phyloP scores from a whole-genome alignment of 2,888 invertebrate genomes.

The Serrognathus titanus region DNA sequence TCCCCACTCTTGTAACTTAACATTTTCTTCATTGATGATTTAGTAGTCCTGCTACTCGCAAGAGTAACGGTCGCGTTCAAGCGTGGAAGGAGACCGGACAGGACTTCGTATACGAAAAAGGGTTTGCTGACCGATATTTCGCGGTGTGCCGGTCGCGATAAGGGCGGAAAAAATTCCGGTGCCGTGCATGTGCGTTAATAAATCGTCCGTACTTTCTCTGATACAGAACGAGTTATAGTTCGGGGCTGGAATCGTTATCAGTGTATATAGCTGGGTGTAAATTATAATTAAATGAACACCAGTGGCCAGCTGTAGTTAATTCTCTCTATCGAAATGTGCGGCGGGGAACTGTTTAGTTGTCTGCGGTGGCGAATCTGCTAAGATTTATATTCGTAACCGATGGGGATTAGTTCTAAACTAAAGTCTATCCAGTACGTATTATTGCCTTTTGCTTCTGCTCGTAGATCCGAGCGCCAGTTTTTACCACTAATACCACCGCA shows the following conservation, averaged over 20 bases:
- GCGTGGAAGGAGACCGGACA: slow-evolving; percentile 1
- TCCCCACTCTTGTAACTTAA: slow-evolving; percentile 14
- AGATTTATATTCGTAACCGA: slow-evolving; percentile 1
- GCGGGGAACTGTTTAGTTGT: neutral
- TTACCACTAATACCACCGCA: neutral
- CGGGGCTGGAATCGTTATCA: too few species aligned
- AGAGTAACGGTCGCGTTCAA: slow-evolving; percentile 2
- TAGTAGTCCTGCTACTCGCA: slow-evolving; percentile 13
- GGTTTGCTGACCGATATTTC: too few species aligned
- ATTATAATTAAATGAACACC: too few species aligned
- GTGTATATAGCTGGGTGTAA: too few species aligned
- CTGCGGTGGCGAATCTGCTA: neutral
- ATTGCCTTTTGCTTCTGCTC: neutral
- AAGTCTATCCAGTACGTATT: slow-evolving; percentile 1
- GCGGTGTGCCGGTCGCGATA: too few species aligned
- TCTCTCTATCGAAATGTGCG: too few species aligned
- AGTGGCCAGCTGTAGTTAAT: too few species aligned
- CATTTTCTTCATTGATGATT: slow-evolving; percentile 21
- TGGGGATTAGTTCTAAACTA: slow-evolving; percentile 3
- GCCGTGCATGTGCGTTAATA: too few species aligned
- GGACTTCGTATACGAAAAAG: neutral
- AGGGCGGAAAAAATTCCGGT: too few species aligned
- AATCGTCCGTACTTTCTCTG: too few species aligned
- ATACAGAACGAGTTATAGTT: too few species aligned
- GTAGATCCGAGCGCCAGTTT: neutral